Evolutionary conservation across 2,113 vertebrate genomes (phyloP).

Genomic region (Pomatorhinus ruficollis): DNA sequence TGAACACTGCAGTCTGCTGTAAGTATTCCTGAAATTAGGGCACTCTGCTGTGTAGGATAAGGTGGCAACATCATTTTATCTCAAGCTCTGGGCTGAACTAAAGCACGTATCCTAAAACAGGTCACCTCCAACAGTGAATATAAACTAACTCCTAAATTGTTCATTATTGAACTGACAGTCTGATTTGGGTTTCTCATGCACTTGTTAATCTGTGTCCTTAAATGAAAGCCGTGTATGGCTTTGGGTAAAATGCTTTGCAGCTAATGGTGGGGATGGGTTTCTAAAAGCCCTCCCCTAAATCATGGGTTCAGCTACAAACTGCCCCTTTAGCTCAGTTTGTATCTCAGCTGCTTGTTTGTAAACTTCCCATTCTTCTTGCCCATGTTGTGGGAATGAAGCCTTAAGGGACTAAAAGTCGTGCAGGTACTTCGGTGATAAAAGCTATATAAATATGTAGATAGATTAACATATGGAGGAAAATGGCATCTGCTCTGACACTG

Average conservation of each 20-base stretch:
- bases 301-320: background rate
- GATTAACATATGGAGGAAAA: background rate
- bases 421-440: background rate
- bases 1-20: background rate
- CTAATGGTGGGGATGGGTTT: background rate
- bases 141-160: constrained; percentile 12
- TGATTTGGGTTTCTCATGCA: background rate
- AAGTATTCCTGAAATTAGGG: constrained; percentile 7
- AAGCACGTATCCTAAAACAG: background rate
- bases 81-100: background rate
- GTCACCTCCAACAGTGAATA: constrained; percentile 17
- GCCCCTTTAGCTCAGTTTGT: background rate
- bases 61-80: background rate
- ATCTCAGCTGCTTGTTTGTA: background rate
- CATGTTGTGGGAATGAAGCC: background rate
- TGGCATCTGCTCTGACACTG: background rate
- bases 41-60: background rate
- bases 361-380: background rate
- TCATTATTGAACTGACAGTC: background rate
- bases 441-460: background rate
- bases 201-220: constrained; percentile 34
- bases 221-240: background rate
- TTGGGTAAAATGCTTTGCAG: background rate
- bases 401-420: background rate
- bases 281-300: background rate